These are phyloP conservation scores for Oxystoma pomonae DNA, from an alignment of 2,888 invertebrate species.

Conservation along the genomic window DNA sequence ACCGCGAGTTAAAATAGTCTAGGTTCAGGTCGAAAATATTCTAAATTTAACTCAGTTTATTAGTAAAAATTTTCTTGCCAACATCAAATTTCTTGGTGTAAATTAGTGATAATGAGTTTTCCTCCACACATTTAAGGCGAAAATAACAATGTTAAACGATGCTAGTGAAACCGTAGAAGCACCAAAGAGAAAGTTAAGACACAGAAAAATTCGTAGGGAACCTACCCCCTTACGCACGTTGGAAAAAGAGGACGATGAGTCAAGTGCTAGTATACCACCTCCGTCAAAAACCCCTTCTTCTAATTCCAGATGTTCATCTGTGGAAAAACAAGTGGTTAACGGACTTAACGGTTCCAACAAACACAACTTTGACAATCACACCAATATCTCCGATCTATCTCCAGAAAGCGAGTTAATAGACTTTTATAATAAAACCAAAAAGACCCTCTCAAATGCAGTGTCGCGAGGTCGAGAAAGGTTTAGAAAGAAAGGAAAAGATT, in stretches of 20 bases:
- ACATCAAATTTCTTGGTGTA: constrained; percentile 26
- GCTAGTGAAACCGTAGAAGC: neutral
- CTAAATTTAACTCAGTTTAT: constrained; percentile 42
- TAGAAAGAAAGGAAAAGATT: constrained; percentile 36
- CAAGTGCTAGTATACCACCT: neutral
- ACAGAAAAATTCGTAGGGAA: neutral
- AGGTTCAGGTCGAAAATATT: constrained; percentile 21
- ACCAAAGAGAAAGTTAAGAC: neutral
- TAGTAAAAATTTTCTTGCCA: constrained; percentile 41
- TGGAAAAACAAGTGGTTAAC: neutral
- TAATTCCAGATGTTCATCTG: neutral
- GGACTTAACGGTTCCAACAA: neutral
- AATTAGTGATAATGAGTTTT: no score
- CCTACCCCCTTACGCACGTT: neutral
- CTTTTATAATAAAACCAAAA: constrained; percentile 39
- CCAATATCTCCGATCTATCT: no score
- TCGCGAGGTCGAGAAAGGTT: constrained; percentile 34
- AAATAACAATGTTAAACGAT: neutral
- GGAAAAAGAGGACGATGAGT: neutral
- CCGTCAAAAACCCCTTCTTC: neutral
- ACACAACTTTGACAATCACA: neutral
- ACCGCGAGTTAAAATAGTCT: constrained; percentile 23
- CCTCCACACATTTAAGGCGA: no score
- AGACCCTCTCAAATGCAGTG: constrained; percentile 34
- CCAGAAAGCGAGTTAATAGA: constrained; percentile 16